Conservation (phyloP, 2,113 vertebrate genomes). For the Scomber japonicus region DNA sequence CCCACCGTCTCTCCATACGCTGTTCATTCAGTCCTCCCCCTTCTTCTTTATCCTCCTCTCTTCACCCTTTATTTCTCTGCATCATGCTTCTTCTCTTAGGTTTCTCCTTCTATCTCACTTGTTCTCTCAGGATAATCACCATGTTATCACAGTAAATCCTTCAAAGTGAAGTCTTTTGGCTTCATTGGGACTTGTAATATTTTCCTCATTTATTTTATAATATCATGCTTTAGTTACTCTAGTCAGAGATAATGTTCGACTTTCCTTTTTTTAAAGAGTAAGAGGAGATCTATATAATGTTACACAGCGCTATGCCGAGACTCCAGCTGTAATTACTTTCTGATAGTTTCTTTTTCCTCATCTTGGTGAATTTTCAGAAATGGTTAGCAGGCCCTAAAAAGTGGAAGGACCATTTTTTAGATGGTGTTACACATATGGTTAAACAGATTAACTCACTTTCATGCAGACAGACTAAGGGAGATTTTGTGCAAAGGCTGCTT, state of each 20-base stretch:
- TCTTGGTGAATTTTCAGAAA: slow-evolving; percentile 24
- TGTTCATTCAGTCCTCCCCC: slow-evolving; percentile 38
- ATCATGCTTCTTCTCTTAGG: slow-evolving; percentile 40
- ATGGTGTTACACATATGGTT: not conserved
- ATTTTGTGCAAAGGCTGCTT: not conserved
- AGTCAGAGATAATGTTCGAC: slow-evolving; percentile 42
- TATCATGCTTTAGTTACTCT: slow-evolving; percentile 60
- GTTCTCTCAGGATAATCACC: slow-evolving; percentile 53
- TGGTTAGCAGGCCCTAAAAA: not conserved
- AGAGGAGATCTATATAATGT: slow-evolving; percentile 50
- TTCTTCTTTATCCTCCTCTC: slow-evolving; percentile 15
- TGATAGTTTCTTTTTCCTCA: not conserved
- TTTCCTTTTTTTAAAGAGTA: slow-evolving; percentile 50
- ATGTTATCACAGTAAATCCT: slow-evolving; percentile 61
- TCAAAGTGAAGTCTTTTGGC: slow-evolving; percentile 55
- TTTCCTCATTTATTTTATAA: slow-evolving; percentile 65
- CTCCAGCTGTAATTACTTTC: slow-evolving; percentile 28
- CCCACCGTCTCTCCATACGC: slow-evolving; percentile 19
- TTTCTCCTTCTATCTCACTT: slow-evolving; percentile 37
- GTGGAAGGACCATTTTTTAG: not conserved
- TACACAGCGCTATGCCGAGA: slow-evolving; percentile 16
- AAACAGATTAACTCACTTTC: not conserved
- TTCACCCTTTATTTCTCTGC: slow-evolving; percentile 23
- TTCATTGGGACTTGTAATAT: slow-evolving; percentile 66
- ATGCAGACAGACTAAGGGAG: not conserved